These are phyloP conservation scores for Morpho helenor DNA, from an alignment of 2,888 invertebrate species.

Conservation along the genomic window DNA sequence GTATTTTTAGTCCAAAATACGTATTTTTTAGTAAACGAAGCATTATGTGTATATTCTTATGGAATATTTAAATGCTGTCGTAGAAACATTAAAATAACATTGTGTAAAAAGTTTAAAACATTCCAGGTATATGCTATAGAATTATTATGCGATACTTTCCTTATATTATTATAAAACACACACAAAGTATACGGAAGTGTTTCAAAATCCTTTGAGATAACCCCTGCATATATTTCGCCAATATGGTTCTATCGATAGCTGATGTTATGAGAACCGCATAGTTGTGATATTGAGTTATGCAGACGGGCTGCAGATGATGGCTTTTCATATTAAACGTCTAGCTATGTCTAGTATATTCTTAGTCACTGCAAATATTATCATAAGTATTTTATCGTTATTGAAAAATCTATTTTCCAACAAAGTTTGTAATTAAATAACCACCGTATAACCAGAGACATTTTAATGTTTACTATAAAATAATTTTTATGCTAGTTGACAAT, in stretches of 20 bases:
- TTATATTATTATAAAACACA: not conserved
- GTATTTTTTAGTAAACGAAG: too few species aligned
- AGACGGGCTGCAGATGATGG: slow-evolving; percentile 47
- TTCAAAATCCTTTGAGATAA: slow-evolving; percentile 18
- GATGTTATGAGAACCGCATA: slow-evolving; percentile 51
- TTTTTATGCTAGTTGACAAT: too few species aligned
- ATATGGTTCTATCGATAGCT: slow-evolving; percentile 23
- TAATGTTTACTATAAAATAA: too few species aligned
- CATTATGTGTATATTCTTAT: too few species aligned
- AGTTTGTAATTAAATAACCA: slow-evolving; percentile 2
- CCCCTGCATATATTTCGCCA: slow-evolving; percentile 17
- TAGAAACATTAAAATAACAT: too few species aligned
- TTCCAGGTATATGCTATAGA: not conserved
- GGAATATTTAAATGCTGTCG: too few species aligned
- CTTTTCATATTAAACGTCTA: slow-evolving; percentile 47
- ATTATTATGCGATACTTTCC: not conserved
- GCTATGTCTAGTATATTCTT: slow-evolving; percentile 37
- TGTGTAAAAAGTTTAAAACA: too few species aligned
- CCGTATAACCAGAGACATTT: not conserved
- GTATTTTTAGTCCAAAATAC: too few species aligned
- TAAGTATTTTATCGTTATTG: slow-evolving; percentile 10
- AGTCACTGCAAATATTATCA: slow-evolving; percentile 20
- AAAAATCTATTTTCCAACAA: slow-evolving; percentile 9
- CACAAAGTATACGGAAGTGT: not conserved
- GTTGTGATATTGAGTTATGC: slow-evolving; percentile 74